Evolutionary conservation across 1,140 invertebrate species (phyloP).

Genomic region (Saccostrea echinata): DNA sequence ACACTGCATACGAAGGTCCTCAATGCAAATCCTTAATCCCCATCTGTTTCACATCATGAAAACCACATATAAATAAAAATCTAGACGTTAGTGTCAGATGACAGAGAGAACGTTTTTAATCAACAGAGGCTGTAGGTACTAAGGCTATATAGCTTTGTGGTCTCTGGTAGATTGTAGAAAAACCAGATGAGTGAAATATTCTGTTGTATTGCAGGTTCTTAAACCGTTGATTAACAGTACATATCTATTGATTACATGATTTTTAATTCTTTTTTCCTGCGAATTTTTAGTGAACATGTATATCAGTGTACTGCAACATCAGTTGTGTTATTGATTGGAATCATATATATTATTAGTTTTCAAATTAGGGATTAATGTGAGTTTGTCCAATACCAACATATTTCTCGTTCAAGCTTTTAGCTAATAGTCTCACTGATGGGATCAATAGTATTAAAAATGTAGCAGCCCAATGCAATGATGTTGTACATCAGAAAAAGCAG

Average conservation of each 20-base stretch:
- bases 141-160: not conserved
- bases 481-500: not conserved
- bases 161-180: not conserved
- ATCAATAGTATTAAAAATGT: conserved; percentile 36
- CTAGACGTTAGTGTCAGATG: not conserved
- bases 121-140: not conserved
- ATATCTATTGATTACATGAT: not conserved
- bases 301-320: not conserved
- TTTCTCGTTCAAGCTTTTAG: conserved; percentile 21
- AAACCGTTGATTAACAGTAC: conserved; percentile 1
- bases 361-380: conserved; percentile 25
- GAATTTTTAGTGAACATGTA: not conserved
- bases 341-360: conserved; percentile 24
- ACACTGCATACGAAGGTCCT: not conserved
- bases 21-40: not conserved
- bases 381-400: conserved; percentile 15
- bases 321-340: conserved; percentile 7
- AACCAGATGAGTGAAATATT: not conserved
- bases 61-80: conserved; percentile 33
- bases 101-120: not conserved
- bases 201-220: not conserved
- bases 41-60: conserved; percentile 24
- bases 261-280: not conserved
- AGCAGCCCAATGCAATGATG: not conserved
- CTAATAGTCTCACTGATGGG: conserved; percentile 13